Percentiles rank a stretch among this genome's conserved stretches.
These are phyloP conservation scores for Heliconius nattereri DNA, from an alignment of 1,140 invertebrate species.

Conservation along the genomic window DNA sequence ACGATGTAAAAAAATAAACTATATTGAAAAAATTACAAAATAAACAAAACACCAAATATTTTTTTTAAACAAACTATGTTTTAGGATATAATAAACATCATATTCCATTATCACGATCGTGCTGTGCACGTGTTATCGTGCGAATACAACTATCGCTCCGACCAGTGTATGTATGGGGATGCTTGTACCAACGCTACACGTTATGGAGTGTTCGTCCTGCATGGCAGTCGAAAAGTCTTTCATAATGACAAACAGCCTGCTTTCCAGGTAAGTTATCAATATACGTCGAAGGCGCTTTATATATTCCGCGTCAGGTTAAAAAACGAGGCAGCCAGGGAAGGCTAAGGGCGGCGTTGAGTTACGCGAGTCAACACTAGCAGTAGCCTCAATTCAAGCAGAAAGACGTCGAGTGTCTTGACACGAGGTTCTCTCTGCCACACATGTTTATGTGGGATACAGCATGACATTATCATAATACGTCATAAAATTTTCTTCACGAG, in stretches of 20 bases:
- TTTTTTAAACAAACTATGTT: constrained; percentile 18
- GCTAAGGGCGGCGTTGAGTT: too few relatives aligned
- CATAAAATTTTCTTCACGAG: too few relatives aligned
- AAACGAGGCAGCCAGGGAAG: background rate
- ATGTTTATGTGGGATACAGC: too few relatives aligned
- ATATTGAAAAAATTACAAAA: too few relatives aligned
- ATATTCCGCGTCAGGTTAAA: too few relatives aligned
- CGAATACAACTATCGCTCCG: constrained; percentile 94
- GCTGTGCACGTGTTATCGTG: constrained; percentile 92
- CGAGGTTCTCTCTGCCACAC: too few relatives aligned
- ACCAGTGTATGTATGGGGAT: constrained; percentile 97
- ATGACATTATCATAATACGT: too few relatives aligned
- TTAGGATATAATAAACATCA: constrained; percentile 97
- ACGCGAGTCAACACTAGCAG: too few relatives aligned
- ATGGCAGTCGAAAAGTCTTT: constrained; percentile 93
- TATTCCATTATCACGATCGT: constrained; percentile 94
- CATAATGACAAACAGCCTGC: constrained; percentile 92
- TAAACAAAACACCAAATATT: too few relatives aligned
- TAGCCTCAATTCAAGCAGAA: too few relatives aligned
- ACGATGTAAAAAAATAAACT: too few relatives aligned
- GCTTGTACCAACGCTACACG: constrained; percentile 89
- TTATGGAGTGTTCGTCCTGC: constrained; percentile 91
- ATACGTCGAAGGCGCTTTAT: background rate
- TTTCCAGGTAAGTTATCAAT: constrained; percentile 84
- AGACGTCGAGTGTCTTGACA: too few relatives aligned